Base-by-base conservation (phyloP, 1,140 invertebrate species). In the Microplitis mediator region DNA sequence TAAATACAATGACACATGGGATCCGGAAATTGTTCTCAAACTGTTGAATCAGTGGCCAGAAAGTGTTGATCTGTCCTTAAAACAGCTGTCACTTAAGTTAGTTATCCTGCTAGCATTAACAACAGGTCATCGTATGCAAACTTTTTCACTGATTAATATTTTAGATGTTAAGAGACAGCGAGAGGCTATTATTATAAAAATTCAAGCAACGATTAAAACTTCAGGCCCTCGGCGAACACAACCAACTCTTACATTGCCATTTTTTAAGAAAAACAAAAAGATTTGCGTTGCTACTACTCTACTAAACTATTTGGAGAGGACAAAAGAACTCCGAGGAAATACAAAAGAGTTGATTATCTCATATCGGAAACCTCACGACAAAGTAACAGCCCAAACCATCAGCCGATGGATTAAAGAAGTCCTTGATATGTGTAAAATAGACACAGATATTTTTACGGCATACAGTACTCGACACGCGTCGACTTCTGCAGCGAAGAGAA, bases 391-490 rank as follows among this genome's bases (percentile, higher is more conserved):
- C 11, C 68, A 74, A 13, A 74, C 72, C 3, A 23, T 70, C 3
- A 58, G 75, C 50, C 69, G 78, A 16, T 82, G 78, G 78, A 73
- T 70, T 13, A 70, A 75, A 34, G 58, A 31, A n/a, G 58, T 61
- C 3, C 36, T 75, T 0, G 11, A 11, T 3, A 14, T 69, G 52
- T 70, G 68, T 23, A 61, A 71, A 39, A 32, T 75, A 8, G 71
- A 75, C 31, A 69, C 71, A 13, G 50, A 71, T 32, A 62, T 32
- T 13, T 80, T 80, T 50, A 65, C 63, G 13, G 78, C 78, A 0
- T 75, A 81, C 63, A 78, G 74, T 65, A 78, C 77, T 23, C 64
- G 79, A 3, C 79, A 81, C 71, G 79, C 80, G 9, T 34, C 77
- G 13, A 79, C 77, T 36, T 81, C 79, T 14, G 72, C 77, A 8